These are phyloP conservation scores for Molorchus minor DNA, from an alignment of 2,888 invertebrate genomes.

Conservation along the genomic window DNA sequence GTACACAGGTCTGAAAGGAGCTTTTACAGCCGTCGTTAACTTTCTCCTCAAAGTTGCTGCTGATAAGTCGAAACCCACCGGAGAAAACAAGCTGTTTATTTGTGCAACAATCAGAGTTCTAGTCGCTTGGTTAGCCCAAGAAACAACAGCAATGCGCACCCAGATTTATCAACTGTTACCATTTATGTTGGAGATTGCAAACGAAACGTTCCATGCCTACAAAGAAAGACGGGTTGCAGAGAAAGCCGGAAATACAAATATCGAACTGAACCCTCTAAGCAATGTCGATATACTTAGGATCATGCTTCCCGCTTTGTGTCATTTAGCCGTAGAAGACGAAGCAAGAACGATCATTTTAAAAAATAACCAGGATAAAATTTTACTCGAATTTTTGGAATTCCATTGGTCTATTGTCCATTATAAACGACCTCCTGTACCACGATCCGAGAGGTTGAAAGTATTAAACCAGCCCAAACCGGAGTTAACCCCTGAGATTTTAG, in stretches of 20 bases:
- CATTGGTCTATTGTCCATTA: slow-evolving; percentile 90
- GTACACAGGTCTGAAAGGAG: slow-evolving; percentile 89
- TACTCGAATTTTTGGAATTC: slow-evolving; percentile 81
- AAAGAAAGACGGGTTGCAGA: slow-evolving; percentile 75
- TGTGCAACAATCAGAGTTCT: slow-evolving; percentile 85
- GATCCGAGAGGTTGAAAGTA: slow-evolving; percentile 80
- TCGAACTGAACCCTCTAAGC: slow-evolving; percentile 57
- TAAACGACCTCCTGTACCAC: slow-evolving; percentile 82
- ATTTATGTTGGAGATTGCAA: slow-evolving; percentile 80
- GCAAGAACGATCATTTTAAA: slow-evolving; percentile 82
- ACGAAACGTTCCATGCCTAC: slow-evolving; percentile 82
- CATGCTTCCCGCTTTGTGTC: slow-evolving; percentile 88
- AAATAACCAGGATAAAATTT: slow-evolving; percentile 80
- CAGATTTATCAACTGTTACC: slow-evolving; percentile 85
- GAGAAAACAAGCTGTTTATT: slow-evolving; percentile 80
- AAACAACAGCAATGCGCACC: slow-evolving; percentile 86
- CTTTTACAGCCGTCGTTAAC: slow-evolving; percentile 83
- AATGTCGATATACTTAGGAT: slow-evolving; percentile 79
- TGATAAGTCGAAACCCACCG: slow-evolving; percentile 77
- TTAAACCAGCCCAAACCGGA: slow-evolving; percentile 80
- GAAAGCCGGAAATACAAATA: slow-evolving; percentile 66
- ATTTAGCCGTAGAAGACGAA: slow-evolving; percentile 90
- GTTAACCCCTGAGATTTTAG: slow-evolving; percentile 76
- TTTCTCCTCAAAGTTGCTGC: slow-evolving; percentile 77
- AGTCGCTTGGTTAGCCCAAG: slow-evolving; percentile 90